These are phyloP conservation scores for Fringilla coelebs DNA, from an alignment of 2,797 vertebrate genomes.

Conservation along the genomic window DNA sequence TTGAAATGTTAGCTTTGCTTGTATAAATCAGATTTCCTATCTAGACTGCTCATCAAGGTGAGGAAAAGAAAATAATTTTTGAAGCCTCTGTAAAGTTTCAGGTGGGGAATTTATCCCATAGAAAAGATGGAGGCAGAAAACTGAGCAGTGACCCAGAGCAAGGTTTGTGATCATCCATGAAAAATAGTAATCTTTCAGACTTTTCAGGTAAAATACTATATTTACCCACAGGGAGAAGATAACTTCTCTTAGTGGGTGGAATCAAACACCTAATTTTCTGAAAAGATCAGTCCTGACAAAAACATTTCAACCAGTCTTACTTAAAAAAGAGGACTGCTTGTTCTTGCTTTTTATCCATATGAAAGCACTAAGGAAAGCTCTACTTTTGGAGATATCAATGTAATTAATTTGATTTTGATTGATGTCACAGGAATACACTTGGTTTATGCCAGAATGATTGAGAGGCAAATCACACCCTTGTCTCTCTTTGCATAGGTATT, in stretches of 20 bases:
- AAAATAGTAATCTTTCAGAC: not conserved
- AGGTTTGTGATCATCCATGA: not conserved
- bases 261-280: not conserved
- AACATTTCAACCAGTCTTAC: not conserved
- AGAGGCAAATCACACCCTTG: not conserved
- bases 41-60: not conserved
- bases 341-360: not conserved
- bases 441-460: not conserved
- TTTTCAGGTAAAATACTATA: not conserved
- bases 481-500: not conserved
- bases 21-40: not conserved
- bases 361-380: not conserved
- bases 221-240: not conserved
- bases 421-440: not conserved
- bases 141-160: not conserved
- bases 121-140: not conserved
- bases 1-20: not conserved
- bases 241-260: not conserved
- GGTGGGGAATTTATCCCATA: not conserved
- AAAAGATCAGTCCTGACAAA: not conserved
- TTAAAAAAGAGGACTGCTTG: not conserved
- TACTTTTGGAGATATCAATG: not conserved
- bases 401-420: not conserved
- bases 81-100: not conserved
- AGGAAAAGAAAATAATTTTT: not conserved